phyloP scores from a whole-genome alignment of 2,113 vertebrate genomes.

The Lucifuga dentata region DNA sequence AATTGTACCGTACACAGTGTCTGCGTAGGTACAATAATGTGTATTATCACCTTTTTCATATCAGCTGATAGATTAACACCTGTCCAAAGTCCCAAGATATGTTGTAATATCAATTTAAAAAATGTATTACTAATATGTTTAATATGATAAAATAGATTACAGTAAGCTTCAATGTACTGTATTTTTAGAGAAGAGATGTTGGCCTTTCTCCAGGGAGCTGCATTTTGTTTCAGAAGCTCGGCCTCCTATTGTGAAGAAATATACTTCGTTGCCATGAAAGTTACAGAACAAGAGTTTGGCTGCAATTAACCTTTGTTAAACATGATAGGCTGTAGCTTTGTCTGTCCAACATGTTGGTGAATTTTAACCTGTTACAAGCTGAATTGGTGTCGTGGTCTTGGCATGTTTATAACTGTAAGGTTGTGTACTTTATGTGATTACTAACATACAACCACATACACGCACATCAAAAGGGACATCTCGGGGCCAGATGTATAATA shows the following conservation, averaged over 20 bases:
- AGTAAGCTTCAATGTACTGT: too few relatives aligned
- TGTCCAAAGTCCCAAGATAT: too few relatives aligned
- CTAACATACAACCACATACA: neutral
- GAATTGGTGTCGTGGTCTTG: conserved; percentile 15
- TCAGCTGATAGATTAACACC: too few relatives aligned
- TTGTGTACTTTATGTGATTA: neutral
- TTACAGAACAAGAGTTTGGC: conserved; percentile 23
- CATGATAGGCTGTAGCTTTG: conserved; percentile 14
- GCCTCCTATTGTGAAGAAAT: conserved; percentile 13
- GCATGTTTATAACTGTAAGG: neutral
- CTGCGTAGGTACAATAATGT: too few relatives aligned
- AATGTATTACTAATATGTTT: too few relatives aligned
- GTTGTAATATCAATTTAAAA: too few relatives aligned
- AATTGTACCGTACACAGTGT: too few relatives aligned
- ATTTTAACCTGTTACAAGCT: conserved; percentile 15
- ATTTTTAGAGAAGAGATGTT: too few relatives aligned
- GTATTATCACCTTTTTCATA: too few relatives aligned
- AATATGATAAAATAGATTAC: too few relatives aligned
- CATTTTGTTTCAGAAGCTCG: conserved; percentile 47
- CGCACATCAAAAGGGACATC: neutral
- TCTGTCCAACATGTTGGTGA: conserved; percentile 25
- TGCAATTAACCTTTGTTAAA: conserved; percentile 52
- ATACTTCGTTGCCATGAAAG: conserved; percentile 24
- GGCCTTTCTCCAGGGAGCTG: conserved; percentile 16
- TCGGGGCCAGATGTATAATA: neutral